Evolutionary conservation across 2,797 vertebrate species (phyloP).

Genomic region (Carcharodon carcharias): DNA sequence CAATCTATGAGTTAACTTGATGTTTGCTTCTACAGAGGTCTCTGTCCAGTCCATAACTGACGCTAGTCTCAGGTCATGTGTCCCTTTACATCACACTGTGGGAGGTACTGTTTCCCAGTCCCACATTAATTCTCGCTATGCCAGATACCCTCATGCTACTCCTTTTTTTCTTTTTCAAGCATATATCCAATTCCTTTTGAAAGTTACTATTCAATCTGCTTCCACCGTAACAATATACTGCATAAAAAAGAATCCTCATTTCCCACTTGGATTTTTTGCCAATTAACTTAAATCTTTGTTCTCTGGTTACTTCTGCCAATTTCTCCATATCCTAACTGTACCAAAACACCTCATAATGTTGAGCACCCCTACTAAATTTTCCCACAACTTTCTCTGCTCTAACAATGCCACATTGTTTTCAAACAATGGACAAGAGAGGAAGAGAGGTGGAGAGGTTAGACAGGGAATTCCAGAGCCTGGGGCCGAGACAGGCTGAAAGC

Average conservation of each 20-base stretch:
- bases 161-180: too few species aligned
- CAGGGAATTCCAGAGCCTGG: background rate
- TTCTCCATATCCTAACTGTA: background rate
- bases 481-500: background rate
- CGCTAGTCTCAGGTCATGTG: too few species aligned
- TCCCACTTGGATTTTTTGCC: background rate
- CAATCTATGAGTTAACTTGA: too few species aligned
- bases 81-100: too few species aligned
- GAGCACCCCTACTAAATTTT: background rate
- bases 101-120: too few species aligned
- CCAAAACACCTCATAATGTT: background rate
- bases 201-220: too few species aligned
- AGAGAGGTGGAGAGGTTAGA: background rate
- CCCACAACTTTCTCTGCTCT: background rate
- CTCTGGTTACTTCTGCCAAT: background rate
- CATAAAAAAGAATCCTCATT: background rate
- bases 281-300: background rate
- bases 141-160: too few species aligned
- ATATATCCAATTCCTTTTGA: too few species aligned
- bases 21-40: too few species aligned
- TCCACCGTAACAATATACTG: background rate
- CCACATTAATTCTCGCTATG: too few species aligned
- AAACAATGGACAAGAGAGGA: background rate
- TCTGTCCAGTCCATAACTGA: too few species aligned
- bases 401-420: background rate